Percentiles rank a stretch among this genome's conserved stretches.
Evolutionary conservation across 2,113 vertebrate species (phyloP).

Genomic region (Cryptotis parvus): DNA sequence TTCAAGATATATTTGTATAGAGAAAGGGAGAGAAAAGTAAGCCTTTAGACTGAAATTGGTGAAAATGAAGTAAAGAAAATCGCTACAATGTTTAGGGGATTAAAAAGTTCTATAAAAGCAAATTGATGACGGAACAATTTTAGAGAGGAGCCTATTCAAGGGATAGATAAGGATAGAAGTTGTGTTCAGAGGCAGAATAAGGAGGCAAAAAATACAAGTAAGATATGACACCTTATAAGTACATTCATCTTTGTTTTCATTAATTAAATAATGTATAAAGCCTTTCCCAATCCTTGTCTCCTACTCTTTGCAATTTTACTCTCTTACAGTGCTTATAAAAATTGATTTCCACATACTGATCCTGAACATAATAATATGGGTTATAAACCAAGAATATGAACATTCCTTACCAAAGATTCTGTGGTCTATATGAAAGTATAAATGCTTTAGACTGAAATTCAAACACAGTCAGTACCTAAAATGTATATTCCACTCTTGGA

Average conservation of each 20-base stretch:
- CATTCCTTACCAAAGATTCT: neutral
- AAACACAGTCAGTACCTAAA: neutral
- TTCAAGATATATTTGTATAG: neutral
- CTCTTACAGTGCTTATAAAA: neutral
- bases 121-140: neutral
- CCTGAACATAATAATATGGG: neutral
- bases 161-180: neutral
- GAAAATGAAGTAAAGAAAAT: neutral
- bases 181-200: neutral
- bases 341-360: neutral
- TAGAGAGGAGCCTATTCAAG: neutral
- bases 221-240: neutral
- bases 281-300: neutral
- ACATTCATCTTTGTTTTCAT: neutral
- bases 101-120: neutral
- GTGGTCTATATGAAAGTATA: neutral
- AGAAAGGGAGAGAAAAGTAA: neutral
- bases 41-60: neutral
- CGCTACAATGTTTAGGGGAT: neutral
- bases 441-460: slow-evolving; percentile 6
- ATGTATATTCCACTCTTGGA: neutral
- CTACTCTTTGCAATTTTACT: neutral
- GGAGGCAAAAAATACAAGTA: neutral
- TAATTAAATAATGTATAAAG: neutral
- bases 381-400: neutral